phyloP scores from a whole-genome alignment of 2,888 invertebrate species.

The Cylindroiulus punctatus region DNA sequence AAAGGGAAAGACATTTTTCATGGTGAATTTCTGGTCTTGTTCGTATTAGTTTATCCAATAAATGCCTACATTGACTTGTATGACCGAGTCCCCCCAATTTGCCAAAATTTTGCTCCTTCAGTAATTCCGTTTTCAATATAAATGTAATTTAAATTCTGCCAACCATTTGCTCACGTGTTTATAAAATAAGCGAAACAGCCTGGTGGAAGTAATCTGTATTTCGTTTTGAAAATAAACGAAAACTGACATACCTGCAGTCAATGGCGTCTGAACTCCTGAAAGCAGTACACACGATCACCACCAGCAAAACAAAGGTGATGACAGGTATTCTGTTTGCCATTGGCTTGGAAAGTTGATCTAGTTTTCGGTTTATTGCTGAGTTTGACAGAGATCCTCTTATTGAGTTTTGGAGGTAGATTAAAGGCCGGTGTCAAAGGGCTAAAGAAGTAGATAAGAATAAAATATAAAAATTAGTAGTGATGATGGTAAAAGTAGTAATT shows the following conservation, averaged over 20 bases:
- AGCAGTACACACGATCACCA: conserved; percentile 16
- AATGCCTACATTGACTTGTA: not conserved
- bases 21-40: not conserved
- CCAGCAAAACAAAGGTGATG: conserved; percentile 28
- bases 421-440: not conserved
- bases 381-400: not conserved
- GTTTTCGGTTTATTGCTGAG: conserved; percentile 21
- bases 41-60: not conserved
- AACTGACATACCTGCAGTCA: not conserved
- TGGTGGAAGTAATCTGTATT: not conserved
- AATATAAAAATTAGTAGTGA: not conserved
- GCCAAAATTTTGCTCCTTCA: not conserved
- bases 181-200: not conserved
- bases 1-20: not conserved
- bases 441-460: not conserved
- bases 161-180: not conserved
- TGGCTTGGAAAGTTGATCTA: conserved; percentile 21
- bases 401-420: conserved; percentile 18
- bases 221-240: not conserved
- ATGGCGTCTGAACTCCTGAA: conserved; percentile 1
- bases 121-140: not conserved
- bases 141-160: not conserved
- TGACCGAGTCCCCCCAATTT: not conserved
- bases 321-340: conserved; percentile 43
- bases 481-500: not conserved